phyloP scores from a whole-genome alignment of 2,797 vertebrate species.

The Hephaestus fuliginosus region DNA sequence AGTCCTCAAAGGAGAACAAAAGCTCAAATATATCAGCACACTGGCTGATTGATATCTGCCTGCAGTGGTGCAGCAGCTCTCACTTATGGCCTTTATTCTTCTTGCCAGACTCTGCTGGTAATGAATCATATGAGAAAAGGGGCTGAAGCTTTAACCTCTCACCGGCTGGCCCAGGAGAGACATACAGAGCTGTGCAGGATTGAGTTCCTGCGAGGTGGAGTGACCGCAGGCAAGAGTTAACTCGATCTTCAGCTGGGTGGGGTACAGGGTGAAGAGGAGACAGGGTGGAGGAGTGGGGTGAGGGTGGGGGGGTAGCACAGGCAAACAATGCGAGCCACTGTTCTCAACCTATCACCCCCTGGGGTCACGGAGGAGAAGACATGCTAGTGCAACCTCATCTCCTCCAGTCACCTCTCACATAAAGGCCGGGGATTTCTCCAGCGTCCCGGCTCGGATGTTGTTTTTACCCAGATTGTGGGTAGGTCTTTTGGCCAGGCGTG shows the following conservation, averaged over 20 bases:
- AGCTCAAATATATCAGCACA: constrained; percentile 46
- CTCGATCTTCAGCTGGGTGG: constrained; percentile 81
- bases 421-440: constrained; percentile 83
- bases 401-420: constrained; percentile 76
- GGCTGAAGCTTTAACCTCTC: constrained; percentile 71
- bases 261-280: constrained; percentile 74
- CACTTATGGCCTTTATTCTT: constrained; percentile 57
- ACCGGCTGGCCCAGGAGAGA: constrained; percentile 59
- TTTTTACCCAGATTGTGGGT: constrained; percentile 75
- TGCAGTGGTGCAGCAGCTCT: constrained; percentile 51
- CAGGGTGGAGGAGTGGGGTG: constrained; percentile 48
- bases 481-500: constrained; percentile 70
- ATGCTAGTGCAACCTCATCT: constrained; percentile 83
- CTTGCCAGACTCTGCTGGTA: constrained; percentile 43
- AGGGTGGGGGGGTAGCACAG: constrained; percentile 43
- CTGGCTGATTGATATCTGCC: constrained; percentile 61
- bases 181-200: constrained; percentile 60
- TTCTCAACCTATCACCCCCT: constrained; percentile 81
- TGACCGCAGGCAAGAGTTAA: constrained; percentile 84
- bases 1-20: constrained; percentile 32
- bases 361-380: constrained; percentile 81
- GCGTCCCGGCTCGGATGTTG: constrained; percentile 72
- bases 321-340: constrained; percentile 82
- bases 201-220: constrained; percentile 78
- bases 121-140: constrained; percentile 71